Conservation (phyloP, 1,140 invertebrate genomes). For the Medauroidea extradentata region DNA sequence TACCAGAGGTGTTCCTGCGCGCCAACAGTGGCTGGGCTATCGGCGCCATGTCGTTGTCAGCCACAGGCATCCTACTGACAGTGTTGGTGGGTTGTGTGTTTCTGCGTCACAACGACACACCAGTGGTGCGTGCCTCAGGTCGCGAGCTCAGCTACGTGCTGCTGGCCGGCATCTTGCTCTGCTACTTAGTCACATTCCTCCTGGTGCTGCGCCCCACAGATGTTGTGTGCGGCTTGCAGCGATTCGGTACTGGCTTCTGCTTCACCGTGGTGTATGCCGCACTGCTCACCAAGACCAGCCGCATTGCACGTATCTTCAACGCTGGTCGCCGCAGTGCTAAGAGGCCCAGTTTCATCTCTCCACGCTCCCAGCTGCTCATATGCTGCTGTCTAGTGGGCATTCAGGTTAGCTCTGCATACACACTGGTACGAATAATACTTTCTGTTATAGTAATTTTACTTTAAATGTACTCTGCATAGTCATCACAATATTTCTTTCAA, state of each 20-base stretch:
- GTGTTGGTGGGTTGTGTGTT: conserved; percentile 61
- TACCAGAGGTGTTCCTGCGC: conserved; percentile 77
- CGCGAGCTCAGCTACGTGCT: conserved; percentile 85
- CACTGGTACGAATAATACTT: too few species aligned
- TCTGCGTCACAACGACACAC: conserved; percentile 74
- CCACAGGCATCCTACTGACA: conserved; percentile 73
- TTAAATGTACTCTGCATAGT: too few species aligned
- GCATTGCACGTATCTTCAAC: conserved; percentile 87
- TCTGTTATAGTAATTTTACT: too few species aligned
- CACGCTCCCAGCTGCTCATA: conserved; percentile 88
- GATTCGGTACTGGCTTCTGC: conserved; percentile 80
- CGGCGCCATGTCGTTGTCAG: conserved; percentile 77
- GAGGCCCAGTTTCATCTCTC: conserved; percentile 87
- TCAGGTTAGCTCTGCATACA: conserved; percentile 53
- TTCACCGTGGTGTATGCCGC: conserved; percentile 91
- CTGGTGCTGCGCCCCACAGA: conserved; percentile 73
- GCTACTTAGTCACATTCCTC: conserved; percentile 83
- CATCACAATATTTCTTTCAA: too few species aligned
- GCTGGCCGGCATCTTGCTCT: conserved; percentile 81
- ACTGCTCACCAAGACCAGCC: conserved; percentile 85
- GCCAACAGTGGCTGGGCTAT: conserved; percentile 82
- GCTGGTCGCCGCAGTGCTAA: conserved; percentile 82
- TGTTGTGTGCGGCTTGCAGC: conserved; percentile 69
- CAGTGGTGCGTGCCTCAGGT: conserved; percentile 85
- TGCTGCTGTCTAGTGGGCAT: conserved; percentile 75